Conservation (phyloP, 2,888 invertebrate species). For the Gibbula magus region DNA sequence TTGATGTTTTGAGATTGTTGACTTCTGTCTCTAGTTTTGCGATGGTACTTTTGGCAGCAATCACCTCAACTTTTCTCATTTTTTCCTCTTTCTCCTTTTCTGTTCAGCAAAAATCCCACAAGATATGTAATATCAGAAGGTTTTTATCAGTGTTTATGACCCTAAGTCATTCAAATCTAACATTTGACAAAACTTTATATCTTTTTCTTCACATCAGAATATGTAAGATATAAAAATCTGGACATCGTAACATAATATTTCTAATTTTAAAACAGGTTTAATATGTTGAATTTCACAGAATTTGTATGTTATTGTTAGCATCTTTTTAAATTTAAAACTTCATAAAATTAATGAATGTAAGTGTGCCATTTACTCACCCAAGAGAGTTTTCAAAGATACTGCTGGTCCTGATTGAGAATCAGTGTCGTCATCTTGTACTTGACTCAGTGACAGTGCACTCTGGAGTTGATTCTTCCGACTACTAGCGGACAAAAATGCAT, state of each 20-base stretch:
- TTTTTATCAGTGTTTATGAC: no score
- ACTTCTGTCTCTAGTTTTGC: conserved; percentile 51
- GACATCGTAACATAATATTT: no score
- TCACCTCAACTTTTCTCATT: conserved; percentile 52
- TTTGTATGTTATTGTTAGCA: no score
- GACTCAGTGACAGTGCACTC: background rate
- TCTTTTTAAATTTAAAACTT: no score
- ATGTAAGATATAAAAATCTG: no score
- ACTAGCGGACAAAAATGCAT: conserved; percentile 52
- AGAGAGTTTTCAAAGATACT: conserved; percentile 43
- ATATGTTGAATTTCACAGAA: no score
- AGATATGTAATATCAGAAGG: no score
- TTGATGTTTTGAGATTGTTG: conserved; percentile 42
- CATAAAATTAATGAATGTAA: background rate
- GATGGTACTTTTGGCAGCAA: conserved; percentile 53
- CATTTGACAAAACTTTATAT: no score
- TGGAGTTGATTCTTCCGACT: conserved; percentile 29
- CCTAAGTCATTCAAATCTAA: no score
- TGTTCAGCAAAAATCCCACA: conserved; percentile 27
- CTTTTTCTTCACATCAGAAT: no score
- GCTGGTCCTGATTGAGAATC: conserved; percentile 28
- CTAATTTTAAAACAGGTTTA: no score
- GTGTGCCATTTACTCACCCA: conserved; percentile 38
- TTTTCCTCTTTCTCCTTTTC: conserved; percentile 55
- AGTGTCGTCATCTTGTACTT: background rate